Conservation (phyloP, 1,140 invertebrate species). For the Ips typographus region DNA sequence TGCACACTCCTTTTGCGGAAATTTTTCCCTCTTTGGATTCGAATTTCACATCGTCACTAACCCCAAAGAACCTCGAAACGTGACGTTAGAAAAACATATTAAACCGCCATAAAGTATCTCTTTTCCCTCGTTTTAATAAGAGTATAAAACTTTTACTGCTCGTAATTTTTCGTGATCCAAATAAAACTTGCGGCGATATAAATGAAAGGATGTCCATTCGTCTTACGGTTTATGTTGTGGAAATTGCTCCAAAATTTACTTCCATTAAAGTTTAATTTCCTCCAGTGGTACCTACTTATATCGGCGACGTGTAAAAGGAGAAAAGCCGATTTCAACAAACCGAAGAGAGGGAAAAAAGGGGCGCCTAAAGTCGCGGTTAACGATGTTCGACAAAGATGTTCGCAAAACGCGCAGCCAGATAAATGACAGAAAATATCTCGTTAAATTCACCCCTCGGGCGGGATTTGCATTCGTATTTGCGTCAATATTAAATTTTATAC, state of each 20-base stretch:
- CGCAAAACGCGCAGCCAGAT: conserved; percentile 19
- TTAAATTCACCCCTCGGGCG: conserved; percentile 16
- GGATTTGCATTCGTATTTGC: conserved; percentile 17
- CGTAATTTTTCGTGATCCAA: background rate
- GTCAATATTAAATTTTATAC: conserved; percentile 25
- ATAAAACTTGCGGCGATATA: conserved; percentile 1
- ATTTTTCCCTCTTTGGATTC: too few relatives aligned
- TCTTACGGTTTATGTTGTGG: background rate
- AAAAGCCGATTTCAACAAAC: background rate
- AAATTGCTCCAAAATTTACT: background rate
- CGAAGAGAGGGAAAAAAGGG: background rate
- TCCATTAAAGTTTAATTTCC: background rate
- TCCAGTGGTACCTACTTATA: background rate
- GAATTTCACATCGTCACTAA: too few relatives aligned
- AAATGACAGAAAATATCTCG: conserved; percentile 29
- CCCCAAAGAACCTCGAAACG: background rate
- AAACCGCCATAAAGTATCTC: background rate
- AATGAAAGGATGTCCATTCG: background rate
- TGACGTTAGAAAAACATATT: background rate
- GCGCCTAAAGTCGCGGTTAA: background rate
- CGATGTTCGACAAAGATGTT: conserved; percentile 13
- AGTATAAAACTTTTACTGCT: background rate
- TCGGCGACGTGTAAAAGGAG: background rate
- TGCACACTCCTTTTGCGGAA: too few relatives aligned
- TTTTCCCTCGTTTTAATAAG: background rate